Evolutionary conservation across 2,888 invertebrate genomes (phyloP), one percentile per base, ranked within the genome.

Genomic region (Meta bourneti): DNA sequence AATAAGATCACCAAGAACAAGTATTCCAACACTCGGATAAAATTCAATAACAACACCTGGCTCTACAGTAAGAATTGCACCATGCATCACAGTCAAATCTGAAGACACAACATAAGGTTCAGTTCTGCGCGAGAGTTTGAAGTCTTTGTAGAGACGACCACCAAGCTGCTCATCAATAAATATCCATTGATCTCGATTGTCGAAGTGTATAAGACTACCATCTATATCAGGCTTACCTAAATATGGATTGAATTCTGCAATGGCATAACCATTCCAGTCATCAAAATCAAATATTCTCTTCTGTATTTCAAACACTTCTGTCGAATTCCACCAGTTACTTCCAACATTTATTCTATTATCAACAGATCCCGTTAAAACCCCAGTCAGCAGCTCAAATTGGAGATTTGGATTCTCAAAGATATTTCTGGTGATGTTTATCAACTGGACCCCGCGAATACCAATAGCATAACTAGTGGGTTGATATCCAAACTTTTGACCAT

Each of bases 241-340:
- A 95, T 97, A 99, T 0, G 99, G 99, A 87, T 97, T 96, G 95
- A 97, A 99, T 16, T 97, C 96, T 0, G 99, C 99, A 84, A 99
- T 96, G 0, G 99, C 99, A 95, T 98, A 98, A 95, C 98, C 98
- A 95, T 99, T 99, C 99, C 99, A 99, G 95, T 99, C 99, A 95
- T 99, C 99, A 95, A 99, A 99, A 95, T 99, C 99, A 94, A 99
- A 99, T 94, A 99, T 98, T 94, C 97, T 96, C 83, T 96, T 96
- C 90, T 96, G 96, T 86, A 99, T 99, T 88, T 96, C 96, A 7
- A 95, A 95, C 84, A 97, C 96, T 87, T 97, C 96, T 0, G 95
- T 95, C 5, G 97, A 97, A 13, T 99, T 99, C 99, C 99, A 99
- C 98, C 98, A 99, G 95, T 99, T 99, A 95, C 98, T 97, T 11